phyloP scores from a whole-genome alignment of 2,888 invertebrate species.

The Sarcophaga caerulescens region DNA sequence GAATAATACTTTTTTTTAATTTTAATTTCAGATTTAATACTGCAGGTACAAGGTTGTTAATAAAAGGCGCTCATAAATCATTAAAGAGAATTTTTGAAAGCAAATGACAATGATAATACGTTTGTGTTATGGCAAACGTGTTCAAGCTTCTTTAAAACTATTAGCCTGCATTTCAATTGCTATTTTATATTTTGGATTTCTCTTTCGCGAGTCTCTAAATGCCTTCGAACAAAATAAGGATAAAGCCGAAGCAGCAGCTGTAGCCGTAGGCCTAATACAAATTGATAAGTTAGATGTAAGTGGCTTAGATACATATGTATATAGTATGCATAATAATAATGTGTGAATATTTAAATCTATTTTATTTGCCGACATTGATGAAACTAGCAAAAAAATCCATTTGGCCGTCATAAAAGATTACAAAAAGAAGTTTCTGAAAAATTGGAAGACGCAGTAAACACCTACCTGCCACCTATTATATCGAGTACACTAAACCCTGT shows the following conservation, averaged over 20 bases:
- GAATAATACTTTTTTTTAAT: background rate
- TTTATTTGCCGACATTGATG: background rate
- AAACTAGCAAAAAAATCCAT: conserved; percentile 72
- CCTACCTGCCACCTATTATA: conserved; percentile 45
- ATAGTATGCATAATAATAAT: no score
- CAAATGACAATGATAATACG: conserved; percentile 76
- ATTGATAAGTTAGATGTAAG: conserved; percentile 49
- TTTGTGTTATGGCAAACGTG: conserved; percentile 76
- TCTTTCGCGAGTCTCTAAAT: conserved; percentile 79
- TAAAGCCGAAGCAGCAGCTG: conserved; percentile 63
- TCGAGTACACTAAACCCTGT: conserved; percentile 80
- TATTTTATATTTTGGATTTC: conserved; percentile 78
- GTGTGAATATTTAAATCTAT: background rate
- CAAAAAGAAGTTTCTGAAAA: conserved; percentile 68
- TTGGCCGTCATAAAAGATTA: conserved; percentile 54
- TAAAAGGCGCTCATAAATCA: background rate
- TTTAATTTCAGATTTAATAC: background rate
- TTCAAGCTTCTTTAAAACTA: conserved; percentile 78
- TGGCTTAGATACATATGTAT: no score
- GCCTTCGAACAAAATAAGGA: conserved; percentile 79
- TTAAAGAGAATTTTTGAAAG: background rate
- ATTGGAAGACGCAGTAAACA: background rate
- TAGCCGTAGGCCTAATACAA: conserved; percentile 57
- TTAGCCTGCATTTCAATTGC: conserved; percentile 76
- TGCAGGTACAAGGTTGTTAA: background rate